These are phyloP conservation scores for Calosoma granatense DNA, from an alignment of 1,140 invertebrate species.

Conservation along the genomic window DNA sequence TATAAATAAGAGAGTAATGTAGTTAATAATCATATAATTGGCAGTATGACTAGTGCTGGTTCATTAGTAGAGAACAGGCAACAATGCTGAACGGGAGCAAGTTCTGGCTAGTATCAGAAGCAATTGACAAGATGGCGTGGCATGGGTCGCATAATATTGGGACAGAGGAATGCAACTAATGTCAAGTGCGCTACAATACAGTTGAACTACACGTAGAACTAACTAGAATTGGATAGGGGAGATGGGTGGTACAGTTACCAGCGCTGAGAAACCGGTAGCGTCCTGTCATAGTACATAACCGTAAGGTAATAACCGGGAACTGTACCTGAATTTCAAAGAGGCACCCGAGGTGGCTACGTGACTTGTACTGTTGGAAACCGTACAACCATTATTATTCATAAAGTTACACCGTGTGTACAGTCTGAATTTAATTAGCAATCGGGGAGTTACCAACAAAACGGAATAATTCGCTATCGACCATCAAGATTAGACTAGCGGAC, in stretches of 20 bases:
- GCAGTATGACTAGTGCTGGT: too few relatives aligned
- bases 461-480: too few relatives aligned
- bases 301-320: slow-evolving; percentile 3
- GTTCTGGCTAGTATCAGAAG: not conserved
- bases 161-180: not conserved
- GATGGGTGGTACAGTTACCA: too few relatives aligned
- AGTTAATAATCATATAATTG: too few relatives aligned
- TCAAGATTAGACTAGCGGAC: too few relatives aligned
- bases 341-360: slow-evolving; percentile 8
- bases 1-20: too few relatives aligned
- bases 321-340: slow-evolving; percentile 18
- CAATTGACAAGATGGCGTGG: not conserved
- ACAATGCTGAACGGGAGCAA: too few relatives aligned
- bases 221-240: not conserved
- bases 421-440: slow-evolving; percentile 18
- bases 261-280: not conserved
- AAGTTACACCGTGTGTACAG: slow-evolving; percentile 17
- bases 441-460: not conserved
- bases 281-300: slow-evolving; percentile 2
- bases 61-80: too few relatives aligned
- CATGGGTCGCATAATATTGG: not conserved
- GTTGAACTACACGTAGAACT: not conserved
- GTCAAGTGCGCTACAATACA: not conserved
- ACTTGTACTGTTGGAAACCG: slow-evolving; percentile 13
- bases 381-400: slow-evolving; percentile 19